A percentile compares a stretch with the other conserved stretches of the same genome.
phyloP scores from a whole-genome alignment of 1,140 invertebrate species.

The Daktulosphaira vitifoliae region DNA sequence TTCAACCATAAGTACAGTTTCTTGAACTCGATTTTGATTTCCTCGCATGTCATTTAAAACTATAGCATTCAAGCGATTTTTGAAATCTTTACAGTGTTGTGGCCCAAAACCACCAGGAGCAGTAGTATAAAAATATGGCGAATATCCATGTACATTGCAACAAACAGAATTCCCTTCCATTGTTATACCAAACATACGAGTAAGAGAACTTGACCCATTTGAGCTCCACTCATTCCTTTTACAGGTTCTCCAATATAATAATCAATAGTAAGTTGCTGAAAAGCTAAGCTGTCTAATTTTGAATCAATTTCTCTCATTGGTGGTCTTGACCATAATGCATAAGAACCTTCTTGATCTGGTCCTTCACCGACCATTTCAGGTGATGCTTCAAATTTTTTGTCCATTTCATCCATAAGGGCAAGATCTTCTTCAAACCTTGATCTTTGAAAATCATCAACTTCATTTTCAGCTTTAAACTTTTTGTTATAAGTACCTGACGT shows the following conservation, averaged over 20 bases:
- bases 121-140: constrained; percentile 89
- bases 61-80: constrained; percentile 64
- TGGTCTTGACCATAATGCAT: constrained; percentile 65
- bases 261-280: constrained; percentile 90
- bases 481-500: constrained; percentile 4
- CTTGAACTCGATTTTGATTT: constrained; percentile 70
- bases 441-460: not conserved
- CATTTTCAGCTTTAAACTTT: constrained; percentile 19
- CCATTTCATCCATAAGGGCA: constrained; percentile 22
- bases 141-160: constrained; percentile 94
- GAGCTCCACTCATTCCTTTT: constrained; percentile 76
- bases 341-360: constrained; percentile 48
- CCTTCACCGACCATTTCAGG: not conserved
- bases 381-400: constrained; percentile 6
- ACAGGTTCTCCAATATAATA: constrained; percentile 56
- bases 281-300: constrained; percentile 57
- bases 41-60: constrained; percentile 66
- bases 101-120: constrained; percentile 67
- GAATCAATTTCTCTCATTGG: constrained; percentile 57
- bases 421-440: constrained; percentile 24
- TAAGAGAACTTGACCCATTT: constrained; percentile 71
- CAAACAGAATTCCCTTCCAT: constrained; percentile 87
- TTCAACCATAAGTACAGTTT: constrained; percentile 76
- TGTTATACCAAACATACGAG: constrained; percentile 93
- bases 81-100: constrained; percentile 61